Base-by-base conservation (phyloP, 2,888 invertebrate species). In the Argynnis bischoffii region DNA sequence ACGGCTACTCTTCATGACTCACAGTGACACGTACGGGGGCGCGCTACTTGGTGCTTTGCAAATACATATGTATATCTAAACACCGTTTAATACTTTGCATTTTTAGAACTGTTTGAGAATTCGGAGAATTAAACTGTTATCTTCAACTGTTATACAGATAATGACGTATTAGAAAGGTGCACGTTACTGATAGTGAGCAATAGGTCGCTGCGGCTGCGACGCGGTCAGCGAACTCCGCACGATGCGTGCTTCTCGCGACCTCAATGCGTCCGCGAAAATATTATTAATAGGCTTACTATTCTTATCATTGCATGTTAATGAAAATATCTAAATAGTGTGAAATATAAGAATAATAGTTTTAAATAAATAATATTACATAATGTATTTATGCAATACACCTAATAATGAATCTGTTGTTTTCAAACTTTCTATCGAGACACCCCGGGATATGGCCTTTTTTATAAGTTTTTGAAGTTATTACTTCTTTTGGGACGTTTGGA, bases 141-240 rank as follows among this genome's bases (percentile, higher is more conserved):
- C 35, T 8, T 41, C 35, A 41, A 41, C 35, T 41, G 11, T 41
- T 41, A 11, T 41, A 41, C 35, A 41, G 35, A 11, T 2, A 46
- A 21, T 46, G 13, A 53, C 14, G 6, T 3, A 2, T 53, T 4
- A 1, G 1, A 15, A 41, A 18, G 8, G n/a, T 47, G 47, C 15
- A 4, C 0, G n/a, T 11, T 59, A n/a, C 47, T 21, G 35, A 41
- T 50, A 41, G 64, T 14, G 64, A 16, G 35, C 35, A 11, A 11
- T 41, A 41, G 35, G 35, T 41, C 35, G 8, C 11, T 41, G 35
- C 35, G 35, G 50, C 48, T 3, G 59, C n/a, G 55, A 1, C 54
- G 57, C 59, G 65, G 65, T 65, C 65, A 54, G 53, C 53, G 65
- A 64, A 57, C 65, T 18, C 59, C 5, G 35, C 35, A 41, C 48